Evolutionary conservation across 1,140 invertebrate species (phyloP), one percentile per base, ranked within the genome.

Genomic region (Drosophila setifemur): DNA sequence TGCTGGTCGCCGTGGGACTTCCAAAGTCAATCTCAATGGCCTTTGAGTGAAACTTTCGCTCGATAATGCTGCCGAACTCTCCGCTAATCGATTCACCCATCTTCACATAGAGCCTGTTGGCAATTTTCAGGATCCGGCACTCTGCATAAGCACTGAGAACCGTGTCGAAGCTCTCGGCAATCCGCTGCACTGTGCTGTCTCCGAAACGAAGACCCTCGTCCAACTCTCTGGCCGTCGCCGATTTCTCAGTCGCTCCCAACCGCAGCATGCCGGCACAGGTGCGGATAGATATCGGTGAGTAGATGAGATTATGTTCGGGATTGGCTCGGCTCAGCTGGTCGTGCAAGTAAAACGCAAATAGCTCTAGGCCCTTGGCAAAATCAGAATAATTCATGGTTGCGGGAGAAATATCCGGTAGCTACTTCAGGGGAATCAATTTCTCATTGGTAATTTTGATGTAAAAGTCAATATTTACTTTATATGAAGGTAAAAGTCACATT

Each of bases 101-200:
- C 58, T 92, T 90, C 2, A 93, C 54, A 57, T 92, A 96, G n/a
- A 95, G 77, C 33, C 92, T 92, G 75, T 95, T 95, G 33, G 93
- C 91, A 5, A 96, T 79, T 33, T 92, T 91, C 7, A 93, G 74
- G 2, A 89, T 53, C 11, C 78, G 57, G 23, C 67, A 72, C 21
- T 90, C 48, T 70, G 91, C 45, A 52, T 89, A 91, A 6, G 89
- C 55, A 6, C 66, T 52, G 5, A 76, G 44, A 8, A 91, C 70
- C 1, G 9, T 28, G 25, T 78, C 14, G 16, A 89, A 89, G 0
- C 16, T 31, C 1, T 69, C 42, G 8, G 74, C 76, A 2, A 81
- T 61, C 14, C 71, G 19, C 4, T 43, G 14, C 3, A 26, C 39
- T 40, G 60, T 16, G 7, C 40, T 54, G 0, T 52, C 43, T 5